These are phyloP conservation scores for Pocota personata DNA, from an alignment of 2,888 invertebrate species.

Conservation along the genomic window DNA sequence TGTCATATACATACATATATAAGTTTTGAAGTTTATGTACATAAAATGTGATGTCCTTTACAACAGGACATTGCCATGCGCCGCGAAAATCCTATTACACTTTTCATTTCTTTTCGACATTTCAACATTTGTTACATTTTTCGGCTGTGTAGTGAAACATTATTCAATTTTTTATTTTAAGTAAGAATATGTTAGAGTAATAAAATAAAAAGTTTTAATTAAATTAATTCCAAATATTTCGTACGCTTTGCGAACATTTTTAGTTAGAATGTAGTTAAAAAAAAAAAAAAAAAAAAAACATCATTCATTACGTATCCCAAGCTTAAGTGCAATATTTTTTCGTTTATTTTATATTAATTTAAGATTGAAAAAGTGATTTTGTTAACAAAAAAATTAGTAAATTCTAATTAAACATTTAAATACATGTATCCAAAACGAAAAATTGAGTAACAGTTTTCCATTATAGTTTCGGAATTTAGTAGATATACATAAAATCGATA, in stretches of 20 bases:
- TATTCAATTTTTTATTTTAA: constrained; percentile 65
- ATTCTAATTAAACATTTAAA: neutral
- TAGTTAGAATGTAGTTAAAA: constrained; percentile 40
- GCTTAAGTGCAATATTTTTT: constrained; percentile 33
- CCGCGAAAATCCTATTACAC: constrained; percentile 9
- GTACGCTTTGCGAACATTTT: constrained; percentile 14
- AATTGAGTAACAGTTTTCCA: constrained; percentile 40
- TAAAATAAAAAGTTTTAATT: constrained; percentile 9
- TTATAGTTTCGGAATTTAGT: constrained; percentile 59
- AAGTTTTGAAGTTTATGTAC: constrained; percentile 2
- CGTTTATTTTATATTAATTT: neutral
- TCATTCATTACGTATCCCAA: constrained; percentile 24
- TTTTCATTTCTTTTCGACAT: constrained; percentile 57
- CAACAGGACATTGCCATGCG: constrained; percentile 60
- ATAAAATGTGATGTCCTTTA: constrained; percentile 16
- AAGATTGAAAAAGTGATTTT: neutral
- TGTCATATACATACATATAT: neutral
- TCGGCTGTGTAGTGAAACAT: constrained; percentile 57
- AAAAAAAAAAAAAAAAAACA: neutral
- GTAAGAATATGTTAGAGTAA: constrained; percentile 55
- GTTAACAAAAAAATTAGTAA: neutral
- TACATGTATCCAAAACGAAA: neutral
- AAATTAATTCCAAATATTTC: constrained; percentile 18
- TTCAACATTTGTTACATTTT: constrained; percentile 58
- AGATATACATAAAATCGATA: constrained; percentile 79